Conservation (phyloP, 2,797 vertebrate genomes). For the Dendrocincla fuliginosa region DNA sequence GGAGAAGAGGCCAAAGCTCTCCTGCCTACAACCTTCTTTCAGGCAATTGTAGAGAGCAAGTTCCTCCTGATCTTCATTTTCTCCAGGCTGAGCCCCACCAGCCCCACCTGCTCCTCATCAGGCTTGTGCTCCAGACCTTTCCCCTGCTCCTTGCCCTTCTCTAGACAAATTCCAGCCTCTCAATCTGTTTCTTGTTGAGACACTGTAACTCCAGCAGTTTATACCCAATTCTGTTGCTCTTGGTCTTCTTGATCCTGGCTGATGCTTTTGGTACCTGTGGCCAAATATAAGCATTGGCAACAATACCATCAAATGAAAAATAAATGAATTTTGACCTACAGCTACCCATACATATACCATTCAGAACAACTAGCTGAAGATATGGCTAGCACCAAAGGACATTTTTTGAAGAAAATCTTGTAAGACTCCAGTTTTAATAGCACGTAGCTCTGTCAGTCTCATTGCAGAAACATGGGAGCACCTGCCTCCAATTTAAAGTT, state of each 20-base stretch:
- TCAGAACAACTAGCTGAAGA: not conserved
- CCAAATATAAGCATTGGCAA: not conserved
- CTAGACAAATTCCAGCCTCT: not conserved
- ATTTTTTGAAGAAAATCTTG: not conserved
- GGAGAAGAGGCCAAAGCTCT: not conserved
- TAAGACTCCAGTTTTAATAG: not conserved
- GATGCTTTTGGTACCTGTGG: not conserved
- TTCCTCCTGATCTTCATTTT: not conserved
- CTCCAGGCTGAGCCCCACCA: not conserved
- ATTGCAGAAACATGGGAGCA: conserved; percentile 7
- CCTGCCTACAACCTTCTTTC: not conserved
- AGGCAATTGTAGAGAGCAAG: not conserved
- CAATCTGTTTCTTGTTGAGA: not conserved
- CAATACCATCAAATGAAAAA: not conserved
- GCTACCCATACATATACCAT: not conserved
- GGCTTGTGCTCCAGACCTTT: not conserved
- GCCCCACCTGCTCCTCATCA: not conserved
- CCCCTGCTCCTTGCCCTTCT: not conserved
- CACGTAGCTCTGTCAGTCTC: not conserved
- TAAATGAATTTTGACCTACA: not conserved
- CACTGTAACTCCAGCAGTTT: not conserved
- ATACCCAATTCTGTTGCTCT: not conserved
- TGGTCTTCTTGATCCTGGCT: not conserved
- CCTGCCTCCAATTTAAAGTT: not conserved
- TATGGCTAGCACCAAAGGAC: not conserved